Conservation (phyloP, 1,140 invertebrate species). For the Phortica variegata region DNA sequence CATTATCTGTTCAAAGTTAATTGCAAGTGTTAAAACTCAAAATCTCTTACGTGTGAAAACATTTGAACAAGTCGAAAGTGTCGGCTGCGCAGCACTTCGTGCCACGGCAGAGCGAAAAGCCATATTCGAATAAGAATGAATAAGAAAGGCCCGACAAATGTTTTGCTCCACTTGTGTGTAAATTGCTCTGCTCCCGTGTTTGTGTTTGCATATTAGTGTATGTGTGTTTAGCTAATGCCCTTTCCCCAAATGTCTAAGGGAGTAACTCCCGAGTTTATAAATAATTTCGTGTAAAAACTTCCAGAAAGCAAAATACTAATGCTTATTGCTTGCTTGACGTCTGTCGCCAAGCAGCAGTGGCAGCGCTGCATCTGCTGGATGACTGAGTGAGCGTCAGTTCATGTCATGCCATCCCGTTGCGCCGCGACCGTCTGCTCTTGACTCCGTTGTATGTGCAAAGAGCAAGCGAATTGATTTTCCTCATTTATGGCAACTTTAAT, state of each 20-base stretch:
- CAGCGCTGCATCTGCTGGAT: constrained; percentile 31
- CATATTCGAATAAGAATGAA: constrained; percentile 35
- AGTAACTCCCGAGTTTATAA: constrained; percentile 51
- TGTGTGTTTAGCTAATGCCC: constrained; percentile 17
- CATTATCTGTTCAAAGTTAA: background rate
- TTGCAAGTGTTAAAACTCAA: constrained; percentile 13
- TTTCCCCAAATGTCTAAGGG: constrained; percentile 34
- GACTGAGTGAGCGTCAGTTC: constrained; percentile 23
- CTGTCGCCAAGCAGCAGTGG: constrained; percentile 23
- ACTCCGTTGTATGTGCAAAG: constrained; percentile 33
- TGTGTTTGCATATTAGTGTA: constrained; percentile 17
- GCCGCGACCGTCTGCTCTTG: constrained; percentile 35
- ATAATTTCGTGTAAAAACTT: constrained; percentile 40
- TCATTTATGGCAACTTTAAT: no score
- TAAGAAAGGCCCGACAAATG: constrained; percentile 38
- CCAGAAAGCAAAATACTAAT: constrained; percentile 43
- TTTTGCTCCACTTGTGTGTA: constrained; percentile 40
- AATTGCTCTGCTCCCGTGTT: constrained; percentile 35
- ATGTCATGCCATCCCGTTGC: constrained; percentile 2
- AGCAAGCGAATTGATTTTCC: constrained; percentile 47
- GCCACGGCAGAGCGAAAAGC: constrained; percentile 32
- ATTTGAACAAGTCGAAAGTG: constrained; percentile 25
- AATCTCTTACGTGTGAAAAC: constrained; percentile 15
- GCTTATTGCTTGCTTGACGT: constrained; percentile 7
- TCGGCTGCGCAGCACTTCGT: constrained; percentile 39